Base-by-base conservation (phyloP, 2,797 vertebrate species). In the Sebastes flavidus region DNA sequence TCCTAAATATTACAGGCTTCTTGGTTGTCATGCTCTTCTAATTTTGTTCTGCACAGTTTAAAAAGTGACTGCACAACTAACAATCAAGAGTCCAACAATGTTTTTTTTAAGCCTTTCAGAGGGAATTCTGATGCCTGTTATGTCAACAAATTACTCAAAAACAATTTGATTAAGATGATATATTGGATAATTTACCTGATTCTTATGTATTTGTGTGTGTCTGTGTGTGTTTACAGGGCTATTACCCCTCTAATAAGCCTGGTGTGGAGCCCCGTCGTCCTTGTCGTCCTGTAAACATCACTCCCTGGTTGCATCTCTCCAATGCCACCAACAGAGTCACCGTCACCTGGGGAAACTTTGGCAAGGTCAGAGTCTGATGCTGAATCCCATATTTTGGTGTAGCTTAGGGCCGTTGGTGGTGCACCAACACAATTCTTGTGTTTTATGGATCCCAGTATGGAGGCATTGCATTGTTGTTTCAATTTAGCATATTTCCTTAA, bases 241-340 rank as follows among this genome's bases (percentile, higher is more conserved):
- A 99, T 91, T 99, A 99, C 78, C 98, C 99, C 4, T 99, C 99
- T 0, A 99, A 99, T 88, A 99, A 99, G 90, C 98, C 99, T 1
- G 98, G 99, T 1, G 98, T 99, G 87, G 99, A 99, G 86, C 99
- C 98, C 2, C 98, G 98, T 82, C 95, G 98, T 74, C 99, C 99
- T 18, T 99, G 99, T 94, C 97, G 99, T 52, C 99, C 99, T 78
- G 96, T 99, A 87, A 99, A 99, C 94, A 97, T 99, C 91, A 99
- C 98, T 22, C 97, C 98, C 60, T 98, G 98, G 96, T 97, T 99
- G 95, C 99, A 99, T 92, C 94, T 99, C 88, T 99, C 98, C 25
- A 97, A 94, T 8, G 97, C 97, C 61, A 97, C 97, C 88, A 99
- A 99, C 91, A 96, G 97, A 91, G 97, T 99, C 93, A 99, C 97